Evolutionary conservation across 2,797 vertebrate species (phyloP), one percentile per base, ranked within the genome.

Genomic region (Coregonus sp.): DNA sequence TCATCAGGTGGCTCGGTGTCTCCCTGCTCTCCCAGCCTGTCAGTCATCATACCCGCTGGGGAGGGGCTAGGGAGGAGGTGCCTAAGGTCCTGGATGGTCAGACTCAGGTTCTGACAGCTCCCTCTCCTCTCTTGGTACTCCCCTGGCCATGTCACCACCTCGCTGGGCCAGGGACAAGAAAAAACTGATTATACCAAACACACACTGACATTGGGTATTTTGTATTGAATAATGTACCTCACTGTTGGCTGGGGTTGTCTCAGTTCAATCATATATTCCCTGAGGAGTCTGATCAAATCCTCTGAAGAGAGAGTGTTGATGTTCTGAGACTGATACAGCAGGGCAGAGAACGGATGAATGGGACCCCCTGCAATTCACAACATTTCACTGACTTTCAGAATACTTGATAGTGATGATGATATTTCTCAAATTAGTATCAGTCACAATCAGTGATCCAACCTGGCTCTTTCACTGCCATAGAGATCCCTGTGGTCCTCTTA

Each of bases 331-430:
- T 79, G 83, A 81, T 90, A 88, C 50, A 91, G 81, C 51, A 72
- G 73, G n/a, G 90, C 86, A 75, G 91, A 91, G 61, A 94, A 81
- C 0, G 89, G 90, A 52, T 52, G 83, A 1, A 74, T 81, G 11
- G 79, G 59, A 7, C 67, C 63, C 67, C 70, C 86, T 83, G 73
- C 56, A 78, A 29, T 70, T 4, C 54, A 66, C n/a, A 66, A 66
- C 9, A 15, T 5, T 66, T 31, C 25, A 66, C 63, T 33, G 61
- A 31, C 11, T 25, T 65, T 20, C n/a, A 20, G n/a, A 59, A 20
- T 59, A 20, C 18, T 59, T 59, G 18, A 59, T 20, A 59, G n/a
- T 20, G 54, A 5, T 16, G 54, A 5, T 16, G 54, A 56, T 56
- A n/a, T 12, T 12, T 47, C 40, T 47, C 40, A 63, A 74, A 0